Base-by-base conservation (phyloP, 2,888 invertebrate genomes). In the Epirrita christyi region DNA sequence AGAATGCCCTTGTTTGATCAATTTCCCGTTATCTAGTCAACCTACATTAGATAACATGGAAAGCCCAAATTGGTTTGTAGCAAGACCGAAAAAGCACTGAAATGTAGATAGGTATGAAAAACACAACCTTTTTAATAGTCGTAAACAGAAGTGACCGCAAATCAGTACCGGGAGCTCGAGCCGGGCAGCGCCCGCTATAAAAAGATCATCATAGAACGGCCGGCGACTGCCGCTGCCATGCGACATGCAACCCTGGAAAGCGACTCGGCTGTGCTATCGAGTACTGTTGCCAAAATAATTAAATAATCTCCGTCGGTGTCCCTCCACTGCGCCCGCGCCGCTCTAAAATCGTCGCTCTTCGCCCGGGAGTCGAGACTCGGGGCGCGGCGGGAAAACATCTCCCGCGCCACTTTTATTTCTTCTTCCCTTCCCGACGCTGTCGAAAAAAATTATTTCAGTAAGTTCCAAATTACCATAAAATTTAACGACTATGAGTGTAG, bases 271-370 rank as follows among this genome's bases (percentile, higher is more conserved):
- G 86, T 90, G 90, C 92, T 91, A 92, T 86, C 90, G 86, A 85
- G 91, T 92, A 91, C 92, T 93, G 93, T 93, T 95, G 95, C 95
- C 95, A 95, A 95, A 95, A 95, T 94, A 94, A 95, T 95, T 95
- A 94, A 94, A 94, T 94, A 94, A 94, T 93, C 93, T 93, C 93
- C 92, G 92, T 83, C 90, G 86, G 84, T 92, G 93, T 93, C 91
- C 88, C 91, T 94, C 93, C 93, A 93, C 81, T 77, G 93, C 93
- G 92, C 93, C 92, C 93, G 93, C 93, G 92, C 92, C 92, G 92
- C 91, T 88, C 92, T 92, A 92, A 90, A 92, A 91, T 82, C 90
- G 92, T 92, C 91, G 89, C 92, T 91, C 92, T 91, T 85, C 81
- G 88, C 93, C 92, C 93, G 92, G 93, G 92, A 91, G 93, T 92